Conservation (phyloP, 2,888 invertebrate species). For the Troides oblongomaculatus region DNA sequence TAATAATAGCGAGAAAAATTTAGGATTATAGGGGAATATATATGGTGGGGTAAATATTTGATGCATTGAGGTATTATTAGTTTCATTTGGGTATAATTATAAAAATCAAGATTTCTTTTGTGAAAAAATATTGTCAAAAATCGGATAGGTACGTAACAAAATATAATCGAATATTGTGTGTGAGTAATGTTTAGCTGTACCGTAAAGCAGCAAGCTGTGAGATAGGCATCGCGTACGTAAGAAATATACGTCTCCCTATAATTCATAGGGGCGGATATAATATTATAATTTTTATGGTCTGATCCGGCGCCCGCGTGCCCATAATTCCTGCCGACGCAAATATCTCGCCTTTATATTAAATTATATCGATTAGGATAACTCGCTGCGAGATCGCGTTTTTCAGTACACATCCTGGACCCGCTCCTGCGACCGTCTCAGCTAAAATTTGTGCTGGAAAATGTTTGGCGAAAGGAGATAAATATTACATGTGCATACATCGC, state of each 20-base stretch:
- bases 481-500: too few species aligned
- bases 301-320: conserved; percentile 31
- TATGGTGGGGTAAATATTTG: too few species aligned
- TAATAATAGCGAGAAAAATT: too few species aligned
- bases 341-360: conserved; percentile 44
- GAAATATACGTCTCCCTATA: conserved; percentile 24
- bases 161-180: too few species aligned
- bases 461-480: too few species aligned
- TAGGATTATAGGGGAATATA: too few species aligned
- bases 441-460: conserved; percentile 15
- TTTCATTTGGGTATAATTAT: too few species aligned
- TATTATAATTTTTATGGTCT: conserved; percentile 31
- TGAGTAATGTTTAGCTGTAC: too few species aligned
- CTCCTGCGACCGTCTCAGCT: conserved; percentile 1
- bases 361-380: conserved; percentile 49
- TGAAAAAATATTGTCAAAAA: too few species aligned
- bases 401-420: conserved; percentile 8
- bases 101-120: too few species aligned
- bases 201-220: neutral
- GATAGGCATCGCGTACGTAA: neutral
- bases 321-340: conserved; percentile 39
- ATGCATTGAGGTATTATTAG: too few species aligned
- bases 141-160: too few species aligned
- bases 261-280: conserved; percentile 30
- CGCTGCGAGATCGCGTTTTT: conserved; percentile 28